Evolutionary conservation across 2,888 invertebrate genomes (phyloP).

Genomic region (Coecobrya sp.): DNA sequence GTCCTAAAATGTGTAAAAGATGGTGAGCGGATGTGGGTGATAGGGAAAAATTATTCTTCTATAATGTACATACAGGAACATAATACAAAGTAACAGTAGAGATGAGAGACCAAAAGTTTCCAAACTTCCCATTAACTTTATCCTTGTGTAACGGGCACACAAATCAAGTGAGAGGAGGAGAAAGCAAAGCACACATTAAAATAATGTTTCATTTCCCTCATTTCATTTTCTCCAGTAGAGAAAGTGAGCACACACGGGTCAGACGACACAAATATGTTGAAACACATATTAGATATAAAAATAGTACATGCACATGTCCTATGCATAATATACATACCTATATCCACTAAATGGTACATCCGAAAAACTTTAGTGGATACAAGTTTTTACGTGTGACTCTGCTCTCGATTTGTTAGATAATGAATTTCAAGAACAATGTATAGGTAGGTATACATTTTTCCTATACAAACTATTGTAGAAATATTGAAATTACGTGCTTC

Average conservation of each 20-base stretch:
- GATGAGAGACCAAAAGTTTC: background rate
- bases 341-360: no score
- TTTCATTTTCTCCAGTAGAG: slow-evolving; percentile 59
- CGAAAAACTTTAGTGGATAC: no score
- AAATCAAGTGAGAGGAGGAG: slow-evolving; percentile 66
- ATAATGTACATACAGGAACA: background rate
- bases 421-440: background rate
- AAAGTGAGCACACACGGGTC: slow-evolving; percentile 31
- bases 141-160: slow-evolving; percentile 23
- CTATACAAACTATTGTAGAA: no score
- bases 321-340: no score
- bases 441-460: background rate
- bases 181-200: slow-evolving; percentile 63
- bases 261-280: background rate
- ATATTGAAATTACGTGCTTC: background rate
- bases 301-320: no score
- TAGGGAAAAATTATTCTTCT: background rate
- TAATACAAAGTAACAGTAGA: background rate
- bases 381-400: background rate
- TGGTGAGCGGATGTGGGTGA: background rate
- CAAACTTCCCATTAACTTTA: slow-evolving; percentile 17
- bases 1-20: no score
- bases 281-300: background rate
- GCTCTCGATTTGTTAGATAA: background rate
- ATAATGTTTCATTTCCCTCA: slow-evolving; percentile 49